Percentiles rank a stretch among this genome's conserved stretches.
Conservation (phyloP, 2,888 invertebrate species). For the Drosophila limbata region DNA sequence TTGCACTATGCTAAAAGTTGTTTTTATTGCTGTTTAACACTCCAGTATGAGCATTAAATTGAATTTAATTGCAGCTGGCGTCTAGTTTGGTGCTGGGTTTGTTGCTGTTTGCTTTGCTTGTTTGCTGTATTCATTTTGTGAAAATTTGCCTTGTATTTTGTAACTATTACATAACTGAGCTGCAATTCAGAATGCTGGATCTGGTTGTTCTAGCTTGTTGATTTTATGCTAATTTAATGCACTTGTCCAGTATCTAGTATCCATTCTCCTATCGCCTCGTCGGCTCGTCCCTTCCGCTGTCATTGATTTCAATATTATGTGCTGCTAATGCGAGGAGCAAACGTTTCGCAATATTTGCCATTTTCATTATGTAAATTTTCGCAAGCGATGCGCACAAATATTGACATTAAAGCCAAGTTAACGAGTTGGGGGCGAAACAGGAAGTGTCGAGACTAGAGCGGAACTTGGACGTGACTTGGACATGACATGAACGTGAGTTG, state of each 20-base stretch:
- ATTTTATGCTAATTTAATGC: constrained; percentile 80
- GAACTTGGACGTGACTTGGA: constrained; percentile 55
- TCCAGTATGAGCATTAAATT: constrained; percentile 63
- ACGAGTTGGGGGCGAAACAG: constrained; percentile 55
- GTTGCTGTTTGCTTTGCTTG: constrained; percentile 50
- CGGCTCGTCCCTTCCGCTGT: background rate
- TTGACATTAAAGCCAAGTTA: constrained; percentile 66
- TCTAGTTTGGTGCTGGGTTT: constrained; percentile 9
- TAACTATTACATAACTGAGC: constrained; percentile 40
- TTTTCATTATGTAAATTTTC: constrained; percentile 72
- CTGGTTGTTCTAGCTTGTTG: constrained; percentile 46
- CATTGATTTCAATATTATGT: constrained; percentile 72
- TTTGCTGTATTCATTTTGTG: constrained; percentile 52
- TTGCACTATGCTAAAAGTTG: background rate
- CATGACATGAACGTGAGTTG: constrained; percentile 43
- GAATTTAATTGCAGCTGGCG: constrained; percentile 74
- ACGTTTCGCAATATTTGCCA: constrained; percentile 62
- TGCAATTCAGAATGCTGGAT: constrained; percentile 20
- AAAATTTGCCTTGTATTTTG: constrained; percentile 66
- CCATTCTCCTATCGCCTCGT: background rate
- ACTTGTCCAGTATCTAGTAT: constrained; percentile 40
- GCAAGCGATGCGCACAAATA: constrained; percentile 49
- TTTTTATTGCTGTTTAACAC: constrained; percentile 39
- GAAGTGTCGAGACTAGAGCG: constrained; percentile 36
- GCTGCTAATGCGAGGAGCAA: constrained; percentile 67